Conservation (phyloP, 1,140 invertebrate genomes). For the Tachypleus tridentatus region DNA sequence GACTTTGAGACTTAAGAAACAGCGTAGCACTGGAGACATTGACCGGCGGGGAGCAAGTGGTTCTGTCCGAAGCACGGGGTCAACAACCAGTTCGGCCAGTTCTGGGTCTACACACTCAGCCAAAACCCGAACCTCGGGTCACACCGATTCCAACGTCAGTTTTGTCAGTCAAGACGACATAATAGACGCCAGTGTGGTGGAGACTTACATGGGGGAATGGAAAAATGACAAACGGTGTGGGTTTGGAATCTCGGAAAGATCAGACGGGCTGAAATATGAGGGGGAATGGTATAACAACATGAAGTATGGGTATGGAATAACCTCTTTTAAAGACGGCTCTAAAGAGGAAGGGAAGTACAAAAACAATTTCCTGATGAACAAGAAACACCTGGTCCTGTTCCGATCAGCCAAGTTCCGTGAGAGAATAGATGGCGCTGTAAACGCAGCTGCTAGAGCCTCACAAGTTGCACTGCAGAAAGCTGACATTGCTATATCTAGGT, state of each 20-base stretch:
- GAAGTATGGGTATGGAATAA: constrained; percentile 99
- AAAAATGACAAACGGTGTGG: constrained; percentile 99
- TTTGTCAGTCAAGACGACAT: constrained; percentile 85
- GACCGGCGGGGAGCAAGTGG: constrained; percentile 67
- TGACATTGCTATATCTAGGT: constrained; percentile 93
- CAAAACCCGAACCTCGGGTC: background rate
- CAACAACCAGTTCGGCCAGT: constrained; percentile 17
- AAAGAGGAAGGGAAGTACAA: constrained; percentile 98
- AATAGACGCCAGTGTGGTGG: constrained; percentile 80
- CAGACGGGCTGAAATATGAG: constrained; percentile 91
- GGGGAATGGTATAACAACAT: constrained; percentile 99
- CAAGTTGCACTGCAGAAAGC: constrained; percentile 98
- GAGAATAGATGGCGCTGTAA: constrained; percentile 87
- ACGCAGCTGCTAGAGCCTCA: constrained; percentile 82
- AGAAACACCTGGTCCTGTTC: constrained; percentile 94
- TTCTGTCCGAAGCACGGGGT: constrained; percentile 16
- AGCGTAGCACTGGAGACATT: constrained; percentile 92
- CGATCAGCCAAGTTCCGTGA: constrained; percentile 93
- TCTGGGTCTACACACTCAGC: constrained; percentile 20
- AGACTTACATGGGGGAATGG: constrained; percentile 99
- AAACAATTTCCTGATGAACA: constrained; percentile 96
- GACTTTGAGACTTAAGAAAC: constrained; percentile 83
- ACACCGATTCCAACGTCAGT: constrained; percentile 55
- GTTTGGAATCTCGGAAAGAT: constrained; percentile 87
- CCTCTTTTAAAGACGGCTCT: constrained; percentile 87